Base-by-base conservation (phyloP, 2,113 vertebrate species). In the Prinia subflava region DNA sequence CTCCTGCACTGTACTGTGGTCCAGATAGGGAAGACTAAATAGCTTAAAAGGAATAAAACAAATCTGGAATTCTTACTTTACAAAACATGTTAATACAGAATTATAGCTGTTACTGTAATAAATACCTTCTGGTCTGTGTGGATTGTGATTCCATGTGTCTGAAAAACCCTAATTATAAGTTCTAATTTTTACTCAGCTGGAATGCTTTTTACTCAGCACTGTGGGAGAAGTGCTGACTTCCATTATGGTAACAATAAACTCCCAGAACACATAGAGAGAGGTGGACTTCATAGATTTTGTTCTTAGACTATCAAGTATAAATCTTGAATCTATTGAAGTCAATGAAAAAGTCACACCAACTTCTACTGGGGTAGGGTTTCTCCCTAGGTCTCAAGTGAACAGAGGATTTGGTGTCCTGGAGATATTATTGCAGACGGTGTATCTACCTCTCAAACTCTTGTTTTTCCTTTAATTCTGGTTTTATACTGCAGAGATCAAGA, bases 401-500 rank as follows among this genome's bases (percentile, higher is more conserved):
- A 68, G 49, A 47, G 35, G 33, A 89, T 93, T 84, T 71, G 80
- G 53, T 71, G 71, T 84, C 83, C 92, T 84, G 73, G 81, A 82
- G 73, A 86, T 56, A 89, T 78, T 95, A 83, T 78, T 93, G 44
- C 64, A 87, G 83, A 39, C 28, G 78, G 47, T 68, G 13, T 81
- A 57, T 56, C 76, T 79, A 68, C 71, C 19, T 86, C 50, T 87
- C 63, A 90, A 46, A 93, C 37, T 83, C 82, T 75, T 77, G 27
- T 89, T 89, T 94, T 80, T 80, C 5, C 1, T 93, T 96, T 94
- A 84, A 68, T 94, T 96, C 90, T 89, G 60, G 68, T 84, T 92
- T 96, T 90, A 49, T 68, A 77, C 88, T 90, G 86, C 83, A 84
- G 83, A 93, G 90, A 94, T 94, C 94, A 90, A 94, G 92, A 96